These are phyloP conservation scores for Beroe forskalii DNA, from an alignment of 37 sponge, comb jelly and placozoan genomes.

Conservation along the genomic window DNA sequence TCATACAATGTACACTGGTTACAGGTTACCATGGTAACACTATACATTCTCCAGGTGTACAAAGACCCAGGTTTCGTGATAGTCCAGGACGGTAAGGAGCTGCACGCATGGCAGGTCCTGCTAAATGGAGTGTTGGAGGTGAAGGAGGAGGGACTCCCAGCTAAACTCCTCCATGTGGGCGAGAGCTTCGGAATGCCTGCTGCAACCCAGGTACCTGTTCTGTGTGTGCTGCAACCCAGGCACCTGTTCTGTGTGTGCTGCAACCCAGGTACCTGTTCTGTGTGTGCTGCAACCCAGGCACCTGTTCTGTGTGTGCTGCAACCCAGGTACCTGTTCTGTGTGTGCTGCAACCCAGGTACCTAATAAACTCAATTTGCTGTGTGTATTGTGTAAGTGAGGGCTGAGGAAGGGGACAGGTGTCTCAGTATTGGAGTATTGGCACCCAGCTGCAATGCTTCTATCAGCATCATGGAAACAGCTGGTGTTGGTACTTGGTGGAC, in stretches of 20 bases:
- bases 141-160: conserved; percentile 45
- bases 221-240: background rate
- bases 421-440: too few relatives aligned
- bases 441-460: too few relatives aligned
- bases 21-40: background rate
- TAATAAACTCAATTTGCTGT: too few relatives aligned
- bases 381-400: too few relatives aligned
- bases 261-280: conserved; percentile 30
- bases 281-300: too few relatives aligned
- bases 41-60: conserved; percentile 7
- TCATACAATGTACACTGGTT: too few relatives aligned
- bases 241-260: background rate
- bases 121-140: conserved; percentile 54
- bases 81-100: conserved; percentile 42
- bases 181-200: conserved; percentile 65
- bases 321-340: too few relatives aligned
- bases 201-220: conserved; percentile 32
- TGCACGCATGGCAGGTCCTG: conserved; percentile 61
- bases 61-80: conserved; percentile 45
- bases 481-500: too few relatives aligned
- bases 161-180: conserved; percentile 52
- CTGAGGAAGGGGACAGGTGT: too few relatives aligned
- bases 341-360: too few relatives aligned
- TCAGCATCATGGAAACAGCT: too few relatives aligned
- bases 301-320: too few relatives aligned